Base-by-base conservation (phyloP, 2,888 invertebrate species). In the Drosophila recens region DNA sequence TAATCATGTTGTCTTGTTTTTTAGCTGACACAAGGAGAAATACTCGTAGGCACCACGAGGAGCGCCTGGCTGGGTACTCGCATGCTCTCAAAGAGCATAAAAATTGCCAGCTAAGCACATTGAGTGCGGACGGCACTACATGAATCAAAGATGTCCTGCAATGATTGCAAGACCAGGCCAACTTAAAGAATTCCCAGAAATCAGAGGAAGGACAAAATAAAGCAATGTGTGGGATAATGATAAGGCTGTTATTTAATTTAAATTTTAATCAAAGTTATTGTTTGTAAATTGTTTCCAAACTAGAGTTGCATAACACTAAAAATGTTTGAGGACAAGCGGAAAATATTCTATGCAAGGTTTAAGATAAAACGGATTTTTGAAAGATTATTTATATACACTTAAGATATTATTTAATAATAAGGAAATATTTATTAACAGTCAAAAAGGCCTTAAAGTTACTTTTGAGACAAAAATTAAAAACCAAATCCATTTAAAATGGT, bases 1-100 rank as follows among this genome's bases (percentile, higher is more conserved):
- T 73, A 80, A 79, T 79, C 79, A 79, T 74, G 80, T 51, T 80
- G 78, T 65, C 80, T 79, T 77, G 61, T 70, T 54, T 72, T 82
- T 86, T 59, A 68, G 84, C 87, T 87, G 87, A 84, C 87, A 84
- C 73, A 84, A 67, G 80, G 38, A 70, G 59, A 75, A 82, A 76
- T 48, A 36, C 48, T 53, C 67, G 66, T 58, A 67, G 69, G 54
- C 56, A 52, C 15, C 23, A 48, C n/a, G 30, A 58, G 61, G 13
- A 38, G 48, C 48, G 43, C 20, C 34, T 42, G 49, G 45, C 48
- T 63, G 58, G 13, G 23, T 38, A 42, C 69, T 73, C 57, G 56
- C 59, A 49, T 20, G 64, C 69, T 66, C 74, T 69, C 76, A 67
- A 77, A 74, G 64, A 67, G 69, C 68, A 67, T 49, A 75, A 82